Conservation (phyloP, 2,797 vertebrate genomes). For the Aulostomus chinensis region DNA sequence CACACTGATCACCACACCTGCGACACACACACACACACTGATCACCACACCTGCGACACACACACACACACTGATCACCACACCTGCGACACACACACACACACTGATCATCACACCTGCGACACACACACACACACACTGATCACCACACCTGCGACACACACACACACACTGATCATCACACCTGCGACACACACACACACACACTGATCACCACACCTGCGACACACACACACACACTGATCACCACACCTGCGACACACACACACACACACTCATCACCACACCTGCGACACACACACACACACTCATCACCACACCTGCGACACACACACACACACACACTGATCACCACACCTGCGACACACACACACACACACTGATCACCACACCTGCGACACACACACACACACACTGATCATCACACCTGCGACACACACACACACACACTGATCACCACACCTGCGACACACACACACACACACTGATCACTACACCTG, state of each 20-base stretch:
- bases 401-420: too few relatives aligned
- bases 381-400: constrained; percentile 87
- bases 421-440: constrained; percentile 81
- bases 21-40: constrained; percentile 20
- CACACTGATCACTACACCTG: too few relatives aligned
- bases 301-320: too few relatives aligned
- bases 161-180: too few relatives aligned
- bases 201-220: too few relatives aligned
- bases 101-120: too few relatives aligned
- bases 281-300: constrained; percentile 81
- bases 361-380: constrained; percentile 20
- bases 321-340: constrained; percentile 71
- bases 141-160: constrained; percentile 85
- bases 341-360: too few relatives aligned
- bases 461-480: constrained; percentile 77
- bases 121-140: constrained; percentile 23
- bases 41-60: constrained; percentile 84
- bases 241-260: constrained; percentile 87
- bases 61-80: too few relatives aligned
- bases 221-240: constrained; percentile 62
- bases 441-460: too few relatives aligned
- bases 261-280: too few relatives aligned
- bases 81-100: constrained; percentile 76
- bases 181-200: constrained; percentile 79
- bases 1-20: constrained; percentile 87